Base-by-base conservation (phyloP, 2,797 vertebrate species). In the Brotula barbata region DNA sequence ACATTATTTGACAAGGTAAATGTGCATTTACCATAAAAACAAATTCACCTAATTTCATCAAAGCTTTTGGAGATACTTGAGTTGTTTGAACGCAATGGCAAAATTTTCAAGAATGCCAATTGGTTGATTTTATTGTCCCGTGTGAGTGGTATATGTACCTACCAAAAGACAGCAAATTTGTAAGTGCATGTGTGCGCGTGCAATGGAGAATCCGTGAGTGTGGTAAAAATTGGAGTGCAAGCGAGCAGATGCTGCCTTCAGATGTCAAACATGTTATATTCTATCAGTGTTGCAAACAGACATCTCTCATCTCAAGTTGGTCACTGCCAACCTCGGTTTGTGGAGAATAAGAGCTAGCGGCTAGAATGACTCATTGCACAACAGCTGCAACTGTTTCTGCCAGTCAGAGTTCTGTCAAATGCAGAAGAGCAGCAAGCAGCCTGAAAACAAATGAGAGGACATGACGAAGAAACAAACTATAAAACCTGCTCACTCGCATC, bases 311-410 rank as follows among this genome's bases (percentile, higher is more conserved):
- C 34, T 42, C n/a, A 19, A 22, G 55, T 17, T 42, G 19, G 7
- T 57, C 54, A 46, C 9, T 14, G 23, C 8, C 22, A 41, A 13
- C 36, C 15, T 52, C 7, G n/a, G 20, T 28, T 21, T 7, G 11
- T 3, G 13, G 56, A 49, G 2, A n/a, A 5, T 33, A 36, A 20
- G 48, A 62, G 21, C 71, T 42, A 1, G 33, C 53, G 36, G 61
- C 47, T 37, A 13, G 48, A 61, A 36, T 40, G 59, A 47, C 47
- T 68, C 25, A 10, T 48, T 66, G 36, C 6, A 6, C 44, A 60
- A 52, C 58, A 64, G 49, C 40, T 73, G 44, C 43, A 62, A 47
- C 40, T 10, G 48, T 58, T 56, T 50, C 57, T 70, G 44, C n/a
- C 53, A 37, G 21, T 59, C 23, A 60, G 20, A 40, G 14, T 13